Base-by-base conservation (phyloP, 2,888 invertebrate species). In the Athrips mouffetella region DNA sequence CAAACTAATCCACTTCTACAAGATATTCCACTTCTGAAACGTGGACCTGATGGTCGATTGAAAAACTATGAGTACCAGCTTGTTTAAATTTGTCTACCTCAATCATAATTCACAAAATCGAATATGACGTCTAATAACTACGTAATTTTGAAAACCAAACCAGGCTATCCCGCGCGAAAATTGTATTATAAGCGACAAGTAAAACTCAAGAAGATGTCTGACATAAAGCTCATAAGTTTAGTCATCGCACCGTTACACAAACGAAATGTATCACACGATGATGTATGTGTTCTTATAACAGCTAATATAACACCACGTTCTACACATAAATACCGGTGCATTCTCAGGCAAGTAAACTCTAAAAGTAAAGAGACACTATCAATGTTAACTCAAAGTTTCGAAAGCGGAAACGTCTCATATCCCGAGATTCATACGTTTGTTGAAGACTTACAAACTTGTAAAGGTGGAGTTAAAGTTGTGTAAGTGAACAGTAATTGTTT, bases 311-410 rank as follows among this genome's bases (percentile, higher is more conserved):
- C 31, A 47, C 27, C 16, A 49, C 47, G 47, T 23, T 37, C 45
- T 45, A 35, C 45, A 59, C 49, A 54, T 57, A 57, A 62, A 49
- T 45, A 48, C 42, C 54, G 45, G 15, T 7, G 16, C 31, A 53
- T 57, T 58, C 57, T 60, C 61, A 56, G 50, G 53, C 60, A 55
- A 55, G 57, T 54, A 59, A 55, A 62, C 58, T 60, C 35, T 10
- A 63, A 64, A 60, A 57, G 62, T 57, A 67, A 66, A 67, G 60
- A 69, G 67, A 68, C 63, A 69, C 58, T 53, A 33, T 35, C 45
- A 46, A 35, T 33, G 45, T 45, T 40, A 40, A 40, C 40, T 40
- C 25, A 40, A 64, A 40, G 35, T 60, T 62, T 65, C 62, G 60
- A 62, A 63, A 62, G 55, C 53, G 54, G 57, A 61, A 59, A 59